Conservation (phyloP, 2,113 vertebrate species). For the Rhabdornis inornatus region DNA sequence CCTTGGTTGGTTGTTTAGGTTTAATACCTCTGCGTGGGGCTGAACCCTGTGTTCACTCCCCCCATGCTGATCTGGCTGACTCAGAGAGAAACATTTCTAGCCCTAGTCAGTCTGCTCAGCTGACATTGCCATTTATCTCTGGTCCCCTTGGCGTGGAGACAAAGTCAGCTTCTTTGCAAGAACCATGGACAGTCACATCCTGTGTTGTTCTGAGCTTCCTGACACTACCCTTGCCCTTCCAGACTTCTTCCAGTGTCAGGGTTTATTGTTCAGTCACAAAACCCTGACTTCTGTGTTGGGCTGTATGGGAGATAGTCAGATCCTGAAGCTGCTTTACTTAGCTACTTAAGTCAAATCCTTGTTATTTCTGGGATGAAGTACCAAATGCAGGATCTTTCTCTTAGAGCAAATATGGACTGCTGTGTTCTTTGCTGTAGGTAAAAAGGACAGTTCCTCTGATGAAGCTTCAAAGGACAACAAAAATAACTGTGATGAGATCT, state of each 20-base stretch:
- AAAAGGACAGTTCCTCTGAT: neutral
- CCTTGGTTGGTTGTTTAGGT: neutral
- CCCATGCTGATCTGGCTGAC: neutral
- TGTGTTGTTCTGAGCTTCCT: neutral
- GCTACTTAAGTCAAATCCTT: neutral
- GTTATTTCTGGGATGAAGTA: neutral
- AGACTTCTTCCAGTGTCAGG: neutral
- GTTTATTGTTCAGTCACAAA: neutral
- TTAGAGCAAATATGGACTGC: neutral
- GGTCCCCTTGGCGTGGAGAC: neutral
- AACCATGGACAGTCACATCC: neutral
- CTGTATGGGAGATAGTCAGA: neutral
- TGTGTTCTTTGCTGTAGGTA: neutral
- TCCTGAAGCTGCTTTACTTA: neutral
- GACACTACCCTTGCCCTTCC: neutral
- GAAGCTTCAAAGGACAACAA: neutral
- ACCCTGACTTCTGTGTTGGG: neutral
- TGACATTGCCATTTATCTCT: neutral
- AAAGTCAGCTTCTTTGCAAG: neutral
- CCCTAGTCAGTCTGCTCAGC: neutral
- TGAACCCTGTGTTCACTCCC: neutral
- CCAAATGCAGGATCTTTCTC: neutral
- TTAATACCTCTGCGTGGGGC: neutral
- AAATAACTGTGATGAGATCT: slow-evolving; percentile 78
- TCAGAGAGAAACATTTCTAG: neutral